phyloP scores from a whole-genome alignment of 2,888 invertebrate species.

The Tetrapedia diversipes region DNA sequence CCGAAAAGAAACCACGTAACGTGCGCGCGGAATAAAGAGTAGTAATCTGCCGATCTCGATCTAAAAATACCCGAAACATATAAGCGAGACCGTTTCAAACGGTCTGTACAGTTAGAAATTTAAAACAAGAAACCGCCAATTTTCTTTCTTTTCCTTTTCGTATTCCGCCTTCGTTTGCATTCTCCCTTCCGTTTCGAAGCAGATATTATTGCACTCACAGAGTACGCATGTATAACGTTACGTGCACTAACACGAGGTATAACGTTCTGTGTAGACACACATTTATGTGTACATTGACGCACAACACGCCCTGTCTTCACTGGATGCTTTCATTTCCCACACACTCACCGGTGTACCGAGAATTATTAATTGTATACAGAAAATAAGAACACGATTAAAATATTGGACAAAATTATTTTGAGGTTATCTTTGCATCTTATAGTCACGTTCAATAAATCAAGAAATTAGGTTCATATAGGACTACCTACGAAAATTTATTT shows the following conservation, averaged over 20 bases:
- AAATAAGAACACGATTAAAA: no score
- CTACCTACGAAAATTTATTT: no score
- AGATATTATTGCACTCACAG: not conserved
- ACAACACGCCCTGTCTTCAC: not conserved
- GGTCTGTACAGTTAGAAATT: not conserved
- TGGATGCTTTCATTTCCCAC: conserved; percentile 1
- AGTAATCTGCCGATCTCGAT: not conserved
- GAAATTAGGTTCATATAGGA: no score
- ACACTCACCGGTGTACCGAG: not conserved
- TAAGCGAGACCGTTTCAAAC: not conserved
- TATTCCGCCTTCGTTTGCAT: not conserved
- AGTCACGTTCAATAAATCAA: not conserved
- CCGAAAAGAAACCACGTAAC: not conserved
- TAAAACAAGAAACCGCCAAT: not conserved
- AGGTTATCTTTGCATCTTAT: not conserved
- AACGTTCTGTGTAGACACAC: not conserved
- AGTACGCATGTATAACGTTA: not conserved
- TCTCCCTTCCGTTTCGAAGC: not conserved
- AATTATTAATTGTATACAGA: not conserved
- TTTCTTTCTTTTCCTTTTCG: not conserved
- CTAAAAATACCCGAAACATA: not conserved
- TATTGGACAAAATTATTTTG: no score
- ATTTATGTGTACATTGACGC: not conserved
- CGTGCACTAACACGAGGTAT: not conserved
- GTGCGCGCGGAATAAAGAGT: conserved; percentile 10